Evolutionary conservation across 2,113 vertebrate species (phyloP).

Genomic region (Camelus dromedarius): DNA sequence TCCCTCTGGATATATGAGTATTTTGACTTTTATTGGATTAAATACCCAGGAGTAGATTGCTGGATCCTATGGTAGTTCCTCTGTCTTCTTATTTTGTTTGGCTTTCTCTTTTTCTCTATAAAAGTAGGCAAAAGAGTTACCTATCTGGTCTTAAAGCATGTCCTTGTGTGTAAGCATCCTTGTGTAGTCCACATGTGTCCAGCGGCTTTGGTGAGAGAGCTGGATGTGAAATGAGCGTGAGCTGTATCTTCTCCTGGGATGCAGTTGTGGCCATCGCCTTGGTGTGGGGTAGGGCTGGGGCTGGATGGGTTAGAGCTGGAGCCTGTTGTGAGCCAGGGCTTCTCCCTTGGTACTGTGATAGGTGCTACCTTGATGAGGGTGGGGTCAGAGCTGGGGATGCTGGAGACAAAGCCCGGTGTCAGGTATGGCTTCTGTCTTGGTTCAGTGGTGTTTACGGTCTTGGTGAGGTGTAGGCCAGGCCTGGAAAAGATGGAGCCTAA

Average conservation of each 20-base stretch:
- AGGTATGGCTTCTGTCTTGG: neutral
- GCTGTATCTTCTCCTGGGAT: no score
- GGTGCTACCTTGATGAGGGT: neutral
- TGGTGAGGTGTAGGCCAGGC: neutral
- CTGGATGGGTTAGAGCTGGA: neutral
- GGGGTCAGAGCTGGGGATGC: neutral
- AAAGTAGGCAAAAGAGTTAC: neutral
- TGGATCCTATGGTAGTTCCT: no score
- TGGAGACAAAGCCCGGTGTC: neutral
- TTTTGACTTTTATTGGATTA: no score
- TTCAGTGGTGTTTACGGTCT: neutral
- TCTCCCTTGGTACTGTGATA: neutral
- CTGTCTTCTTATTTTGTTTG: no score
- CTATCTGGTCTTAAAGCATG: neutral
- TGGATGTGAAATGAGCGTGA: no score
- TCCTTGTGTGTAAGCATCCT: neutral
- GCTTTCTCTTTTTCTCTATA: no score
- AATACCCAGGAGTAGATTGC: no score
- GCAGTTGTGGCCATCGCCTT: neutral
- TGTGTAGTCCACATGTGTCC: neutral
- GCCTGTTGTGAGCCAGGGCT: neutral
- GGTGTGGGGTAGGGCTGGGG: neutral
- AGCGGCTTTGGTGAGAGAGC: neutral
- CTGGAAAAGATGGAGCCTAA: neutral
- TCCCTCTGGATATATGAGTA: no score